These are phyloP conservation scores for Leucozona laternaria DNA, from an alignment of 2,888 invertebrate species.

Conservation along the genomic window DNA sequence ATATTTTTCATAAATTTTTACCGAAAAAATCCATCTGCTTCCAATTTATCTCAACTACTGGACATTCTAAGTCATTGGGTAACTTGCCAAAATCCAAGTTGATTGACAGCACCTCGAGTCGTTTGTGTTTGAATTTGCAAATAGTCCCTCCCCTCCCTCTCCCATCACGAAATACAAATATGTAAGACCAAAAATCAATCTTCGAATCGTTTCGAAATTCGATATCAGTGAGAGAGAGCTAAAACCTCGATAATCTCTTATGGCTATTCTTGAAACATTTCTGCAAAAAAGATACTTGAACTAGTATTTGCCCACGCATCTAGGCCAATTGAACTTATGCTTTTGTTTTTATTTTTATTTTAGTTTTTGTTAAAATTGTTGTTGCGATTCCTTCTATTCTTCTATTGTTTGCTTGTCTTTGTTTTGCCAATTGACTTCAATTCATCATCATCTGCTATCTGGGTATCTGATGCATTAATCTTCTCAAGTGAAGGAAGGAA, in stretches of 20 bases:
- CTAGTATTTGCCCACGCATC: slow-evolving; percentile 67
- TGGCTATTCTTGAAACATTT: slow-evolving; percentile 46
- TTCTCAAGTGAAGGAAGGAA: slow-evolving; percentile 37
- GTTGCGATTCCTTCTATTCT: slow-evolving; percentile 1
- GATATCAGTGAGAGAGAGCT: slow-evolving; percentile 20
- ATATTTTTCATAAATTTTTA: background rate
- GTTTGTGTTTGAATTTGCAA: slow-evolving; percentile 2
- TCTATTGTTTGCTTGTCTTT: slow-evolving; percentile 40
- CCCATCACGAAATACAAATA: background rate
- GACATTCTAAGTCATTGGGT: slow-evolving; percentile 14
- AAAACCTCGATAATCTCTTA: background rate
- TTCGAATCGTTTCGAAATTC: slow-evolving; percentile 22
- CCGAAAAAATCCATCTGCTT: slow-evolving; percentile 12
- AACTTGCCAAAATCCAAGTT: slow-evolving; percentile 22
- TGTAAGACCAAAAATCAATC: slow-evolving; percentile 21
- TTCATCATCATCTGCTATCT: slow-evolving; percentile 42
- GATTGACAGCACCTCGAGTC: slow-evolving; percentile 31
- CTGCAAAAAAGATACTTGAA: slow-evolving; percentile 40
- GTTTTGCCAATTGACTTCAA: slow-evolving; percentile 61
- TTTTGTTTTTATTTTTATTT: background rate
- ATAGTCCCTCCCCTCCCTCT: background rate
- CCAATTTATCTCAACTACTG: slow-evolving; percentile 13
- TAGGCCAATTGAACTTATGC: slow-evolving; percentile 57
- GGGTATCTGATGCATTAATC: slow-evolving; percentile 13
- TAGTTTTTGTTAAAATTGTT: slow-evolving; percentile 16